Evolutionary conservation across 2,113 vertebrate genomes (phyloP), one percentile per base, ranked within the genome.

Genomic region (Percopsis transmontana): DNA sequence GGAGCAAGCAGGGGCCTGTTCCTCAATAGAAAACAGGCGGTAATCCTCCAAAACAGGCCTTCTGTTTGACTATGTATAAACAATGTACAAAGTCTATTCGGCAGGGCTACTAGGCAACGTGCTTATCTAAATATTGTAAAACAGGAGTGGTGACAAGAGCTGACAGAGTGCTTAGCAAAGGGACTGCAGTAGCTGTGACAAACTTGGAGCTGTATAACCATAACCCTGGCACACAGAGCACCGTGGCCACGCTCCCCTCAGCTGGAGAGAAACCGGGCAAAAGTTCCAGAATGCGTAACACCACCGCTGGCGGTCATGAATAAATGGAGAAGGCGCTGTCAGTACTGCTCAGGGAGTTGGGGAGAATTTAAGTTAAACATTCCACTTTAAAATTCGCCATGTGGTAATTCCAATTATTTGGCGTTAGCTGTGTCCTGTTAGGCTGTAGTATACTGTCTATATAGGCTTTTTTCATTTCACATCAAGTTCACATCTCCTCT

Each of bases 101-200:
- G 48, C 19, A 2, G 4, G 21, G 51, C 77, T 84, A 69, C 88
- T 85, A 80, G 72, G 78, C 77, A 87, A 88, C 80, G 24, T 12
- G 68, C 83, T 88, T 88, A 88, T 90, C 83, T 89, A 91, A 90
- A 91, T 88, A 89, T 85, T 85, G 87, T 83, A 85, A 82, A 88
- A 85, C 83, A 82, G 55, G 70, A 79, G 65, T 50, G 41, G 71
- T 15, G 72, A 83, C 73, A 76, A 0, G 1, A 40, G 44, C 47
- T 0, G 61, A 62, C 76, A 20, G 67, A 57, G 72, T 6, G 58
- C 21, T 12, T 66, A 65, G 75, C 77, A 74, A 65, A 78, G 76
- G 47, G 20, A 40, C 48, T 82, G n/a, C 73, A 69, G 68, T 58
- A 56, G 66, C 77, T 58, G 70, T 70, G 76, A 77, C 62, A 74